Base-by-base conservation (phyloP, 2,113 vertebrate genomes). In the Apodemus speciosus region DNA sequence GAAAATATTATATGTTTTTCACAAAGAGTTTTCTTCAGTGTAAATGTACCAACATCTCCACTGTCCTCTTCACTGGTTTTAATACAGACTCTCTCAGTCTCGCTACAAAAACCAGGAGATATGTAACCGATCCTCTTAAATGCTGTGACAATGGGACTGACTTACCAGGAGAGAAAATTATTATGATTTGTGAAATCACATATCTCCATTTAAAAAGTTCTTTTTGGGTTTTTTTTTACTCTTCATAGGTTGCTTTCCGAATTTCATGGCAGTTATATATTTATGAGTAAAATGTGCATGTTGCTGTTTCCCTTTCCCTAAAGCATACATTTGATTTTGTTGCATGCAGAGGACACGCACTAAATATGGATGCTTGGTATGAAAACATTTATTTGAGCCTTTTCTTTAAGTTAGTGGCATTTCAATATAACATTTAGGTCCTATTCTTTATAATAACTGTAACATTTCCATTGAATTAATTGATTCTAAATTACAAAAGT, bases 401-500 rank as follows among this genome's bases (percentile, higher is more conserved):
- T 56, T 62, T 40, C 68, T 90, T 90, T 38, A 94, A 60, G 35
- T 1, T 62, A 40, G 30, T 79, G 14, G 8, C 1, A 71, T 62
- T 93, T 87, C 69, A 80, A 73, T 89, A 56, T 1, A 88, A 53
- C 92, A 71, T 91, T 93, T 95, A 14, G 0, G 72, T 89, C 0
- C 1, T 87, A 94, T 49, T 89, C 58, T 75, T 79, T 88, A 3
- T 51, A 76, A 66, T 30, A 87, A 27, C 30, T 85, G 77, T 93
- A 95, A 93, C 32, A 76, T 94, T 32, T 2, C 25, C 40, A 79
- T 13, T 93, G 90, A 96, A 96, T 81, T n/a, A 90, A 93, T 87
- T 51, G 25, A 7, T 51, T 87, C 62, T 89, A 58, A 85, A 94
- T 71, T 21, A 21, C 64, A 93, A 87, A 35, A 88, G 92, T 71